Percentiles rank a stretch among this genome's conserved stretches.
Evolutionary conservation across 2,113 vertebrate genomes (phyloP).

Genomic region (Percopsis transmontana): DNA sequence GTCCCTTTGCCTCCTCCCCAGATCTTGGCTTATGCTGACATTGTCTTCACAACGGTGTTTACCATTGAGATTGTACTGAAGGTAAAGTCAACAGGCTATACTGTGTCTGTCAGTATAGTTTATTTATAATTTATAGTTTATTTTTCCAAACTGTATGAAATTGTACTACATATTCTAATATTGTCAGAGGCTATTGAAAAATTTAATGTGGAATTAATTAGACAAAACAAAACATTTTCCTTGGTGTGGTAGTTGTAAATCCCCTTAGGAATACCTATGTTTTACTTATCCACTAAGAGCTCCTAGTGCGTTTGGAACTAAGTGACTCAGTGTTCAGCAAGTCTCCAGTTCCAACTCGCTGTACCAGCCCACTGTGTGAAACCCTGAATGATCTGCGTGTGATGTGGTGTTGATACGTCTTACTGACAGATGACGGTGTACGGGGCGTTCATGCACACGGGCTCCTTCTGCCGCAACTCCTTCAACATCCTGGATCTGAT

Average conservation of each 20-base stretch:
- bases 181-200: background rate
- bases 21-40: conserved; percentile 93
- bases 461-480: conserved; percentile 96
- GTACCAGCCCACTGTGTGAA: no score
- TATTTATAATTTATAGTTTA: background rate
- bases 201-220: background rate
- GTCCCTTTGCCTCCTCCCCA: conserved; percentile 54
- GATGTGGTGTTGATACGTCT: conserved; percentile 14
- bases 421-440: conserved; percentile 91
- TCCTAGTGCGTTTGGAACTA: no score
- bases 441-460: conserved; percentile 93
- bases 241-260: no score
- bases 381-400: background rate
- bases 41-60: conserved; percentile 93
- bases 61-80: conserved; percentile 96
- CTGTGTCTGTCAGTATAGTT: background rate
- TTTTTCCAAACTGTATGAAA: background rate
- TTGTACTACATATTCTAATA: background rate
- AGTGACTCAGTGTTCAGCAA: no score
- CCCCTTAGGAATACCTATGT: no score
- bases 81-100: conserved; percentile 69
- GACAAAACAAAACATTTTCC: no score
- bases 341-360: no score
- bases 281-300: no score
- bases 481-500: conserved; percentile 98